Base-by-base conservation (phyloP, 2,888 invertebrate species). In the Xanthorhoe designata region DNA sequence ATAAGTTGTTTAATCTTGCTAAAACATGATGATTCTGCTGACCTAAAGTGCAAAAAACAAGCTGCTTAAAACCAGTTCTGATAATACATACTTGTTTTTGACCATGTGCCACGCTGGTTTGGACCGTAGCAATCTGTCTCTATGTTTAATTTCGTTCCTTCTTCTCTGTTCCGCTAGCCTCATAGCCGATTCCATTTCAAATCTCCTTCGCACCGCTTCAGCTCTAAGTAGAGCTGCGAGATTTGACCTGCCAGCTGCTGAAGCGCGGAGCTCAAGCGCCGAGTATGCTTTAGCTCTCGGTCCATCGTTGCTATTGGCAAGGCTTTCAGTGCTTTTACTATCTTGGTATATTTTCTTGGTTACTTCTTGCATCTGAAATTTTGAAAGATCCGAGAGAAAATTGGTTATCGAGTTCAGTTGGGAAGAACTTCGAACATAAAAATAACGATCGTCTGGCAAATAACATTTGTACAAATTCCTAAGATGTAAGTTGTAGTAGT, bases 41-140 rank as follows among this genome's bases (percentile, higher is more conserved):
- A 24, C 29, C 52, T 53, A 45, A 32, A 53, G 17, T 53, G 53
- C 53, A 51, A 42, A 32, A 42, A 19, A 5, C 42, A 52, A 56
- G 53, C n/a, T 32, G 49, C 61, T 51, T 53, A 59, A 15, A 45
- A 47, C 47, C 47, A 17, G 47, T 47, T 10, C 38, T 35, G 17
- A 50, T 0, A 18, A 66, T 64, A 79, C 88, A 81, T 72, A 94
- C 94, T 92, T 95, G 81, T 95, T 95, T 75, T 94, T 95, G 18
- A 96, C 89, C 38, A 95, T 91, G 82, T 95, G 94, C 96, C 96
- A 96, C n/a, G 96, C 95, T 0, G 96, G 96, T 77, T 95, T 95
- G 24, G 90, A 86, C 17, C 96, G 90, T 54, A 96, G 88, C 51
- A 95, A 78, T 50, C 95, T 94, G 76, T 96, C 95, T 32, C 95